Conservation (phyloP, 2,797 vertebrate species). For the Parambassis ranga region DNA sequence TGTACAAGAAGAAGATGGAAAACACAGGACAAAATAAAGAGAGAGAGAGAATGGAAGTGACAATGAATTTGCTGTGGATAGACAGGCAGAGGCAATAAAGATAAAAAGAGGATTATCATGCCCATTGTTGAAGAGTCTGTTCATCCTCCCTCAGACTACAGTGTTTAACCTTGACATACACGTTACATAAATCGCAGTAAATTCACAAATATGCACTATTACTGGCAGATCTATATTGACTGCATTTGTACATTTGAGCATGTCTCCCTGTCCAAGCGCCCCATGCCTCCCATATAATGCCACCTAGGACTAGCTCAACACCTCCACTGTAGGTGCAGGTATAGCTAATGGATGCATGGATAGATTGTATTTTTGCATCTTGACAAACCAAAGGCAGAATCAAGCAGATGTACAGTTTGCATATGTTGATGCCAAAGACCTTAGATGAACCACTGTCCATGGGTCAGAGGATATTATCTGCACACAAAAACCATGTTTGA, state of each 20-base stretch:
- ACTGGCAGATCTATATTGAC: too few species aligned
- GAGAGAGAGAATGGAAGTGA: not conserved
- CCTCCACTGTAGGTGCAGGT: not conserved
- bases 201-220: too few species aligned
- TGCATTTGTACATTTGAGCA: too few species aligned
- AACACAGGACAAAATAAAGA: not conserved
- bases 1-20: too few species aligned
- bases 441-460: not conserved
- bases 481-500: not conserved
- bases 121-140: too few species aligned
- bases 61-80: not conserved
- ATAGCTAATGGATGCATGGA: not conserved
- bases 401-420: not conserved
- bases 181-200: too few species aligned
- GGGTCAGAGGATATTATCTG: not conserved
- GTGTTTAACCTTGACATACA: too few species aligned
- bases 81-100: not conserved
- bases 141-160: conserved; percentile 2
- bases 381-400: not conserved
- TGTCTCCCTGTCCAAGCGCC: too few species aligned
- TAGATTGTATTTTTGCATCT: not conserved
- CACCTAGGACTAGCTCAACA: not conserved
- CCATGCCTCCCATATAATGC: not conserved
- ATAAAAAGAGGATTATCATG: conserved; percentile 8
- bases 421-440: not conserved